phyloP scores from a whole-genome alignment of 2,797 vertebrate genomes.

The Acipenser oxyrinchus region DNA sequence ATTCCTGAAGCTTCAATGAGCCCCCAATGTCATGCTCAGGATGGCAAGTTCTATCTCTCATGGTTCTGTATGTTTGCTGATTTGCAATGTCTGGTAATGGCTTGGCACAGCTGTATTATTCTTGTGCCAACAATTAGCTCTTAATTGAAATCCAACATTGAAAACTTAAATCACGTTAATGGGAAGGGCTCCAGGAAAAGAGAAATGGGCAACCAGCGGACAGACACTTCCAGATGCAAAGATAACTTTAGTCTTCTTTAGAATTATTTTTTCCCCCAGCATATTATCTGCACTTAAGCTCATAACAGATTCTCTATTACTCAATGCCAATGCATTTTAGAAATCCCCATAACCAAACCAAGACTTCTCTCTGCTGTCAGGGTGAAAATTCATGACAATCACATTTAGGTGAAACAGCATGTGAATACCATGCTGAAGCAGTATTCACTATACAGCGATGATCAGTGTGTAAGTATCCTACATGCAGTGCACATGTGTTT shows the following conservation, averaged over 20 bases:
- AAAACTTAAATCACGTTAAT: constrained; percentile 18
- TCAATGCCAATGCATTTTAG: too few relatives aligned
- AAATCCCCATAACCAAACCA: too few relatives aligned
- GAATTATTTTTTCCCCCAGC: too few relatives aligned
- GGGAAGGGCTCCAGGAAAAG: constrained; percentile 11
- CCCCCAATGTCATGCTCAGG: constrained; percentile 23
- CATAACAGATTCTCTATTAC: too few relatives aligned
- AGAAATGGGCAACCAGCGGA: constrained; percentile 9
- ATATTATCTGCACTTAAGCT: too few relatives aligned
- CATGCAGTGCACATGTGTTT: too few relatives aligned
- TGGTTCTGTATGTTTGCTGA: constrained; percentile 10
- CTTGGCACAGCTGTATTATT: constrained; percentile 10
- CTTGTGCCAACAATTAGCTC: constrained; percentile 10
- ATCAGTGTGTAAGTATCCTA: too few relatives aligned
- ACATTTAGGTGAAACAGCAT: too few relatives aligned
- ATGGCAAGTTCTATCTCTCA: constrained; percentile 16
- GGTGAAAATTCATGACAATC: too few relatives aligned
- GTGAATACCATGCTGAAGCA: too few relatives aligned
- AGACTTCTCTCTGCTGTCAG: too few relatives aligned
- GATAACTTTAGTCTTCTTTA: neutral
- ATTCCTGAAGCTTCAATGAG: constrained; percentile 23
- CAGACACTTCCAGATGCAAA: neutral
- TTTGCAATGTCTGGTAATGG: constrained; percentile 16
- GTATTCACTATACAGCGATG: too few relatives aligned
- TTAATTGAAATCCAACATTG: constrained; percentile 13